phyloP scores from a whole-genome alignment of 2,797 vertebrate genomes.

The Garrulus glandarius region DNA sequence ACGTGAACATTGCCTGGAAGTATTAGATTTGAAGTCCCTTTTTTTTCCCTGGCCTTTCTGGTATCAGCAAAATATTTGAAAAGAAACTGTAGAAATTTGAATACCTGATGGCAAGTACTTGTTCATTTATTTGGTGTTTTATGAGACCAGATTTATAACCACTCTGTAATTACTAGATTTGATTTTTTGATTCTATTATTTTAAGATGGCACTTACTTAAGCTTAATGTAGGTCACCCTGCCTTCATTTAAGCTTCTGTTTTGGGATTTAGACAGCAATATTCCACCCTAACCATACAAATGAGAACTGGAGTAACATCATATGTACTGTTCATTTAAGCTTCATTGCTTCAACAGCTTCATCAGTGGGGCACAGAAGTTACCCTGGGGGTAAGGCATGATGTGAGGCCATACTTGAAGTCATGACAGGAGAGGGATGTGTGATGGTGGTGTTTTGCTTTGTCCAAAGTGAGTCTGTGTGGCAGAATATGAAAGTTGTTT shows the following conservation, averaged over 20 bases:
- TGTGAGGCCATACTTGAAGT: neutral
- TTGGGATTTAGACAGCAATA: neutral
- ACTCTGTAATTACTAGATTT: neutral
- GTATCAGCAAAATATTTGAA: neutral
- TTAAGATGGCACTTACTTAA: neutral
- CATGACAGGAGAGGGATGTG: neutral
- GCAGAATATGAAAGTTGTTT: neutral
- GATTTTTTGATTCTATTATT: neutral
- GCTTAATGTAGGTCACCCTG: neutral
- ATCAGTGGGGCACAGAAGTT: neutral
- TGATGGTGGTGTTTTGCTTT: neutral
- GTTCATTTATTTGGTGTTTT: neutral
- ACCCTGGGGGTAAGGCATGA: neutral
- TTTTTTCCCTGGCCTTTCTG: neutral
- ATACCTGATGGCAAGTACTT: neutral
- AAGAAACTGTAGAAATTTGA: neutral
- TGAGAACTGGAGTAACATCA: neutral
- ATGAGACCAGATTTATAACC: neutral
- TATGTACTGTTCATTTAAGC: neutral
- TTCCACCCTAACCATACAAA: neutral
- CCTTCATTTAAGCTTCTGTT: neutral
- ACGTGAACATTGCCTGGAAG: neutral
- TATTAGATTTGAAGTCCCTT: neutral
- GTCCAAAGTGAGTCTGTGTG: neutral
- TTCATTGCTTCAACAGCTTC: neutral